phyloP scores from a whole-genome alignment of 2,797 vertebrate genomes.

The Furcifer pardalis region DNA sequence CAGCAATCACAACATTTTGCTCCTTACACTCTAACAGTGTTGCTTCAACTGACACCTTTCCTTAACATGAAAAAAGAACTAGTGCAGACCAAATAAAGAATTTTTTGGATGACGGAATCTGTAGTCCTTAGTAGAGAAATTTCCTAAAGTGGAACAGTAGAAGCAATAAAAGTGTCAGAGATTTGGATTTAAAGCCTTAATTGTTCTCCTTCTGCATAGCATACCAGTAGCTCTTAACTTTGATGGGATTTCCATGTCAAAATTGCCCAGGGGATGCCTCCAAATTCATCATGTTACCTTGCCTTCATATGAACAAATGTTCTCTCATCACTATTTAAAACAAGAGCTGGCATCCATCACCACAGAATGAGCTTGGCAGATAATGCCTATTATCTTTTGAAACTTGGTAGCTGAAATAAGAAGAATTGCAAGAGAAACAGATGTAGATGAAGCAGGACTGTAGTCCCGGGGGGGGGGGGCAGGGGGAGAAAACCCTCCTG shows the following conservation, averaged over 20 bases:
- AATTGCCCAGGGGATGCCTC: slow-evolving; percentile 18
- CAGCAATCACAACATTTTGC: rapidly evolving
- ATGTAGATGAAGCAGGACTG: neutral
- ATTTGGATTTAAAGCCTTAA: slow-evolving; percentile 54
- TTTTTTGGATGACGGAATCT: slow-evolving; percentile 25
- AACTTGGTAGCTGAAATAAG: too few relatives aligned
- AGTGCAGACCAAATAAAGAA: neutral
- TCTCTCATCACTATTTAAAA: slow-evolving; percentile 23
- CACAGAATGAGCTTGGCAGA: neutral
- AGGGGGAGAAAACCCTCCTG: too few relatives aligned
- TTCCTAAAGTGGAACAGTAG: slow-evolving; percentile 45
- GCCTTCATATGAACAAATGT: slow-evolving; percentile 32
- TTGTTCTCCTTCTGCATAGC: slow-evolving; percentile 28
- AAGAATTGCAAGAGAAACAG: neutral
- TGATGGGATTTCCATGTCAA: slow-evolving; percentile 57
- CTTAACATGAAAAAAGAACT: neutral
- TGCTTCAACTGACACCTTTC: neutral
- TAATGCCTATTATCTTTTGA: neutral
- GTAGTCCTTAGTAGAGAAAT: slow-evolving; percentile 7
- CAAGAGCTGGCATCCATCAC: rapidly evolving
- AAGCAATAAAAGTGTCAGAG: neutral
- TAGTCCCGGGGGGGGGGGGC: too few relatives aligned
- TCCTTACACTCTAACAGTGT: too few relatives aligned
- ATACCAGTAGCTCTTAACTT: slow-evolving; percentile 54
- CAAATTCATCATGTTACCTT: neutral